Evolutionary conservation across 2,113 vertebrate species (phyloP).

Genomic region (Tenrec ecaudatus): DNA sequence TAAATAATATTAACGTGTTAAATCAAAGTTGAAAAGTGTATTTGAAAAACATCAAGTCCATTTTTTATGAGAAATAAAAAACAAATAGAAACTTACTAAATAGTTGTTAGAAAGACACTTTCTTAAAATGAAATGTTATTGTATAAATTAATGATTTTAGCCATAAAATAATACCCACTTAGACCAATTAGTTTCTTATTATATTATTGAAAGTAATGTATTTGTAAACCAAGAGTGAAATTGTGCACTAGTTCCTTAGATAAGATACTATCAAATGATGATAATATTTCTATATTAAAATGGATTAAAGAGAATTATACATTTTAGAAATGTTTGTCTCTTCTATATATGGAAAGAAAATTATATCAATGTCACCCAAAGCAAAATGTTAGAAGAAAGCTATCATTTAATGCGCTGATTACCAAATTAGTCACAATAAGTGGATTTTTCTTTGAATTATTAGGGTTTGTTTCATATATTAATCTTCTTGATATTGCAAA

Average conservation of each 20-base stretch:
- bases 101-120: neutral
- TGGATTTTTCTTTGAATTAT: neutral
- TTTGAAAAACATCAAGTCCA: neutral
- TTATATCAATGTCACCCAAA: neutral
- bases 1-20: neutral
- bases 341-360: neutral
- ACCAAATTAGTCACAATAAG: neutral
- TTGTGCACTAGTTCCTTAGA: neutral
- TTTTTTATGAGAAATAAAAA: neutral
- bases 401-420: neutral
- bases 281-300: neutral
- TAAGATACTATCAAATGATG: neutral
- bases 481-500: neutral
- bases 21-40: neutral
- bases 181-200: neutral
- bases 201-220: neutral
- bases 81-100: neutral
- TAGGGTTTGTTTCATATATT: neutral
- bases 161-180: neutral
- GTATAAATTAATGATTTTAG: neutral
- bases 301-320: neutral
- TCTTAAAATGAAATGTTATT: neutral
- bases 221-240: neutral
- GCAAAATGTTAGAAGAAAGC: neutral
- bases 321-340: neutral